Conservation (phyloP, 2,888 invertebrate species). For the Cyclophora punctaria region DNA sequence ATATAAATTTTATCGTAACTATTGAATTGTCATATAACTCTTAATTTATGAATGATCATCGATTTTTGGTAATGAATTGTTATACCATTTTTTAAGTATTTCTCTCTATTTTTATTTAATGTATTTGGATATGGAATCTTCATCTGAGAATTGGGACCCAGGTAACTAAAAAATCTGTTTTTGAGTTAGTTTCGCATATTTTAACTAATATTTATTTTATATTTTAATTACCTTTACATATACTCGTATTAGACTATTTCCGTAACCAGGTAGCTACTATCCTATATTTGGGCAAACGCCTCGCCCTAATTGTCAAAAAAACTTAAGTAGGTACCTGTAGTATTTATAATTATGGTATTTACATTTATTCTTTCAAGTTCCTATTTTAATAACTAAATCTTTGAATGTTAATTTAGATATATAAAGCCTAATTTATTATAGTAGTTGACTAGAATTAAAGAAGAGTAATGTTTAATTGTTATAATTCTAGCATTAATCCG, state of each 20-base stretch:
- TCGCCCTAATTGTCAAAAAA: too few species aligned
- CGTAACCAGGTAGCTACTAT: background rate
- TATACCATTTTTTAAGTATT: background rate
- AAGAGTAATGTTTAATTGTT: background rate
- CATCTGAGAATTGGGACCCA: slow-evolving; percentile 62
- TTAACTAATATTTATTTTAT: background rate
- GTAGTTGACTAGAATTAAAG: too few species aligned
- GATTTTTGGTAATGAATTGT: slow-evolving; percentile 13
- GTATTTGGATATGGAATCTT: slow-evolving; percentile 45
- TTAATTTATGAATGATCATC: slow-evolving; percentile 4
- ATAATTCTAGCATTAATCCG: slow-evolving; percentile 82
- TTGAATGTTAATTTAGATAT: too few species aligned
- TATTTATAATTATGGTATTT: too few species aligned
- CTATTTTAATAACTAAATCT: too few species aligned
- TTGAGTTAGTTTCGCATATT: too few species aligned
- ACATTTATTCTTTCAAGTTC: too few species aligned
- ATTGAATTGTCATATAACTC: too few species aligned
- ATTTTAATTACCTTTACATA: background rate
- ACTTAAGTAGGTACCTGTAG: too few species aligned
- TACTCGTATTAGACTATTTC: background rate
- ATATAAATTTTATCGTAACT: too few species aligned
- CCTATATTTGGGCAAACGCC: background rate
- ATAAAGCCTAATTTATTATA: too few species aligned
- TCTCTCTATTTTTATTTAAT: slow-evolving; percentile 6
- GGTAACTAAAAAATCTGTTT: slow-evolving; percentile 30